Conservation (phyloP, 2,888 invertebrate genomes). For the Cataglyphis altisquamis region DNA sequence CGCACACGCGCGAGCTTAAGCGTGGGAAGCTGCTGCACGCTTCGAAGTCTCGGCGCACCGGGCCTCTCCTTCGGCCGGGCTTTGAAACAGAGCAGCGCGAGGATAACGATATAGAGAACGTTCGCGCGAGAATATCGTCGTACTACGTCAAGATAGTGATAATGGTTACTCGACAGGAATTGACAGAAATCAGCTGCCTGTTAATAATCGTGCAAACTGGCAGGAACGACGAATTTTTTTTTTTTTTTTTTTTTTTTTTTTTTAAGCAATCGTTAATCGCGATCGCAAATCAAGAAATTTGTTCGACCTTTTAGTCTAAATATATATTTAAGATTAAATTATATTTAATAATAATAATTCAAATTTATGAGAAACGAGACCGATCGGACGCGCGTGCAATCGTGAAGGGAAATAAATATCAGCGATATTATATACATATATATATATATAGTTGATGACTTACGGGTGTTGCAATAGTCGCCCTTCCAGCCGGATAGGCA, state of each 20-base stretch:
- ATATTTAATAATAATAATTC: not conserved
- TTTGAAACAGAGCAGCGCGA: conserved; percentile 52
- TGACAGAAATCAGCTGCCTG: conserved; percentile 3
- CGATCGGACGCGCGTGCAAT: conserved; percentile 67
- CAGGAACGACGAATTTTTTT: not conserved
- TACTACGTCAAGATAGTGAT: conserved; percentile 36
- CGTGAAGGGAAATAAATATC: conserved; percentile 56
- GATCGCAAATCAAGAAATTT: not conserved
- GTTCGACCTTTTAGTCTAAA: not conserved
- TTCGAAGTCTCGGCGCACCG: conserved; percentile 72
- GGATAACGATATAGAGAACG: conserved; percentile 34
- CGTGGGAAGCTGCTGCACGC: conserved; percentile 79
- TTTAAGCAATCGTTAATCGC: not conserved
- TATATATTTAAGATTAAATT: not conserved
- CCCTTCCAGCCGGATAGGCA: conserved; percentile 98
- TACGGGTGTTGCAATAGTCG: conserved; percentile 97
- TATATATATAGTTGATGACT: conserved; percentile 86
- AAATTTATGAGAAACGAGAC: not conserved
- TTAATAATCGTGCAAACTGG: conserved; percentile 38
- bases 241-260: not conserved
- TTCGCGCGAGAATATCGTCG: conserved; percentile 47
- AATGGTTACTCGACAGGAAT: conserved; percentile 31
- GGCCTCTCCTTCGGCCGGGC: conserved; percentile 69
- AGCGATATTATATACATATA: not conserved
- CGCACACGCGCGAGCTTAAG: conserved; percentile 70